Evolutionary conservation across 2,113 vertebrate species (phyloP).

Genomic region (Cyprinus carpio): DNA sequence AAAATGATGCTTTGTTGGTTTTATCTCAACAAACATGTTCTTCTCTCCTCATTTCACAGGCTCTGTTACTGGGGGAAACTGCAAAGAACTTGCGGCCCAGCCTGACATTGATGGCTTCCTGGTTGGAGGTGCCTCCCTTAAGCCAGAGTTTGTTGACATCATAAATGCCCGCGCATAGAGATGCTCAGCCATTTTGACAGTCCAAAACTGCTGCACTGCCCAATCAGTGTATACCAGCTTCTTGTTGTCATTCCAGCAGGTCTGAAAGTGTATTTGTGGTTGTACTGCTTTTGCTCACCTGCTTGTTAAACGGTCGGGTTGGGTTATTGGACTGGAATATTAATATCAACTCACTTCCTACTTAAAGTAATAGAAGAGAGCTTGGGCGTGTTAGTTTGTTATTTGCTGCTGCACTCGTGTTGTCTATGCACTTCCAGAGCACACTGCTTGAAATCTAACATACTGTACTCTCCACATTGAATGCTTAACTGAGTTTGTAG

Average conservation of each 20-base stretch:
- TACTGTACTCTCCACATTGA: background rate
- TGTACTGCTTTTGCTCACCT: background rate
- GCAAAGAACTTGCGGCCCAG: constrained; percentile 86
- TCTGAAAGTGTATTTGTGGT: background rate
- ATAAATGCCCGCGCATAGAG: constrained; percentile 83
- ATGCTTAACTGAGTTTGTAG: background rate
- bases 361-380: background rate
- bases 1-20: background rate
- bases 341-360: background rate
- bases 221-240: background rate
- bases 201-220: background rate
- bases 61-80: constrained; percentile 86
- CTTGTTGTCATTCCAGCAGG: constrained; percentile 18
- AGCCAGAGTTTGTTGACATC: constrained; percentile 90
- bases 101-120: constrained; percentile 90
- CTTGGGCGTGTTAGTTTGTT: background rate
- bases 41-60: constrained; percentile 68
- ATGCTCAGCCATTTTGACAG: background rate
- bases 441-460: constrained; percentile 3
- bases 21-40: too few relatives aligned
- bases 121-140: constrained; percentile 91
- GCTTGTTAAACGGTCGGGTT: background rate
- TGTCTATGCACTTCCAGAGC: constrained; percentile 7
- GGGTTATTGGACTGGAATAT: background rate
- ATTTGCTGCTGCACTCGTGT: background rate